phyloP scores from a whole-genome alignment of 2,888 invertebrate species.

The Sminthurides aquaticus region DNA sequence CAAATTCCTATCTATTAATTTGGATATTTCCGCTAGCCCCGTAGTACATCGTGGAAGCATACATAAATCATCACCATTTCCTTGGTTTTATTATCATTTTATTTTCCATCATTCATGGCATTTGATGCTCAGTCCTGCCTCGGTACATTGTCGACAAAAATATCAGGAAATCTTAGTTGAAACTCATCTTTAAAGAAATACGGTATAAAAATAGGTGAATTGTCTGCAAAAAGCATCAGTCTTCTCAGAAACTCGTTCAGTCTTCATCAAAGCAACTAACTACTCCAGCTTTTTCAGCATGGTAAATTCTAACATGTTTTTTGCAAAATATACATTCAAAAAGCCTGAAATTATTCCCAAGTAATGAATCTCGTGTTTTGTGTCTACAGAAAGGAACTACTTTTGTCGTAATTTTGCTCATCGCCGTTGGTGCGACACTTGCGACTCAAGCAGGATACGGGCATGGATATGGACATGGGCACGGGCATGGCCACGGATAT shows the following conservation, averaged over 20 bases:
- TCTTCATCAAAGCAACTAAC: not conserved
- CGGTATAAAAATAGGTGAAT: not conserved
- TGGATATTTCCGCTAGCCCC: too few relatives aligned
- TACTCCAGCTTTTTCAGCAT: not conserved
- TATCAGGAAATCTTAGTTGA: too few relatives aligned
- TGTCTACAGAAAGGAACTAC: not conserved
- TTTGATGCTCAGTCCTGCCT: too few relatives aligned
- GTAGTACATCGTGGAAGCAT: too few relatives aligned
- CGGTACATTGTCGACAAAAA: too few relatives aligned
- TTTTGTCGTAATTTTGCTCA: not conserved
- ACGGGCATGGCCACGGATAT: not conserved
- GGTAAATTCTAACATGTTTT: not conserved
- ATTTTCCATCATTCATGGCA: too few relatives aligned
- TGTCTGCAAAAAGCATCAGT: not conserved
- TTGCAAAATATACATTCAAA: not conserved
- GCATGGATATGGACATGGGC: not conserved
- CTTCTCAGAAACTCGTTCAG: not conserved
- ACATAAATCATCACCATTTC: too few relatives aligned
- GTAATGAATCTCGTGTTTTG: too few relatives aligned
- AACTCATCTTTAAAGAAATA: too few relatives aligned
- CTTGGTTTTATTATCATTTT: too few relatives aligned
- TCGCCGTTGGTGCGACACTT: not conserved
- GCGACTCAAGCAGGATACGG: not conserved
- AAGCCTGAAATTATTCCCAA: not conserved
- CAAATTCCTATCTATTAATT: too few relatives aligned